Evolutionary conservation across 2,888 invertebrate genomes (phyloP).

Genomic region (Spisula solida): DNA sequence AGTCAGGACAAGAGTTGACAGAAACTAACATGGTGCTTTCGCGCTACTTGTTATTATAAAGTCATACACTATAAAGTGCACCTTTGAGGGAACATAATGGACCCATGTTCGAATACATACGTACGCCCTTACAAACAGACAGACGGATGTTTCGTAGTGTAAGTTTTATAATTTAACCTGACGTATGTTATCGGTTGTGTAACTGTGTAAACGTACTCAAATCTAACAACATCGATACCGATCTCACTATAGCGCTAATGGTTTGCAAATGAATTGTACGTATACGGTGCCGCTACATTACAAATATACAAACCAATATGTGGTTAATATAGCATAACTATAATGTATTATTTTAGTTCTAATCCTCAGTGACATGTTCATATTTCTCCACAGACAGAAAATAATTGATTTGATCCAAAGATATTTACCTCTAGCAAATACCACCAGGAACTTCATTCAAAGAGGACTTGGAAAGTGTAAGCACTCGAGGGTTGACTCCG

Average conservation of each 20-base stretch:
- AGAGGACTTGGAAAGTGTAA: too few species aligned
- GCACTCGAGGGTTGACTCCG: too few species aligned
- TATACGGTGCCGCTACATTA: background rate
- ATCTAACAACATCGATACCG: background rate
- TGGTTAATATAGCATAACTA: background rate
- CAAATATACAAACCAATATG: background rate
- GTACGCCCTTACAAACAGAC: background rate
- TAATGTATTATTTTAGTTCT: too few species aligned
- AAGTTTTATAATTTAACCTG: background rate
- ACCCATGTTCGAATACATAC: too few species aligned
- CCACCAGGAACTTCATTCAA: background rate
- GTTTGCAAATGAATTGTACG: background rate
- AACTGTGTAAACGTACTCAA: background rate
- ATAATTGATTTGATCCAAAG: background rate
- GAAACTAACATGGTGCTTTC: too few species aligned
- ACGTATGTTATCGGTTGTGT: background rate
- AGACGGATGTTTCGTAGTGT: background rate
- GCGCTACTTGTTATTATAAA: too few species aligned
- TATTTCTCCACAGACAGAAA: background rate
- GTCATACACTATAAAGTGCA: too few species aligned
- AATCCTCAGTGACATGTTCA: background rate
- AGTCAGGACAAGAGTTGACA: too few species aligned
- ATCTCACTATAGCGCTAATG: background rate
- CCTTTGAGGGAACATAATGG: too few species aligned
- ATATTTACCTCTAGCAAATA: background rate